Conservation (phyloP, 2,797 vertebrate genomes). For the Erithacus rubecula region DNA sequence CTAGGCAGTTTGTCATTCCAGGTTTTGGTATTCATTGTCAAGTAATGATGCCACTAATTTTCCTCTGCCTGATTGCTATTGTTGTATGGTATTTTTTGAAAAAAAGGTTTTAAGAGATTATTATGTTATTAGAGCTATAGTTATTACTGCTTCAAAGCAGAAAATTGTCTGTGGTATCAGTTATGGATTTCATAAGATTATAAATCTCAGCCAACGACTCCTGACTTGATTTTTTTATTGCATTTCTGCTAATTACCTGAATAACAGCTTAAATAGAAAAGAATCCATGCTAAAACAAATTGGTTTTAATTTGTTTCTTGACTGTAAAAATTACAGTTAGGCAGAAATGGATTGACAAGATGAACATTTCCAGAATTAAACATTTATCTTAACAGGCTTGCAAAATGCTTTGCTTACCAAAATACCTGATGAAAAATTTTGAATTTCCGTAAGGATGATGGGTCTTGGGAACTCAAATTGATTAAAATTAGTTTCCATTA, state of each 20-base stretch:
- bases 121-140: background rate
- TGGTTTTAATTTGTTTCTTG: background rate
- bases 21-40: background rate
- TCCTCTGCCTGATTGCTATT: background rate
- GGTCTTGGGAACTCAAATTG: background rate
- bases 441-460: background rate
- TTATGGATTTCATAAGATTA: background rate
- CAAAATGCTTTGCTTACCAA: background rate
- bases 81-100: background rate
- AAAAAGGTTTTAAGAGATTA: conserved; percentile 12
- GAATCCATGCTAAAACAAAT: background rate
- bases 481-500: background rate
- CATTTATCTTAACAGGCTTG: background rate
- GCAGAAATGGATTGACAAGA: background rate
- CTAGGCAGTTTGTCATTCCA: background rate
- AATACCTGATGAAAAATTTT: background rate
- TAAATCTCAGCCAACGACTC: background rate
- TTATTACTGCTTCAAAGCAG: background rate
- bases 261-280: conserved; percentile 13
- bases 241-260: conserved; percentile 38
- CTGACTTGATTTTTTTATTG: conserved; percentile 19
- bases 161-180: background rate
- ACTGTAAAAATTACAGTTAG: background rate
- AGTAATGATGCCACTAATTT: background rate
- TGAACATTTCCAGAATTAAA: background rate